Conservation (phyloP, 2,888 invertebrate species). For the Philhelius pedissequus region DNA sequence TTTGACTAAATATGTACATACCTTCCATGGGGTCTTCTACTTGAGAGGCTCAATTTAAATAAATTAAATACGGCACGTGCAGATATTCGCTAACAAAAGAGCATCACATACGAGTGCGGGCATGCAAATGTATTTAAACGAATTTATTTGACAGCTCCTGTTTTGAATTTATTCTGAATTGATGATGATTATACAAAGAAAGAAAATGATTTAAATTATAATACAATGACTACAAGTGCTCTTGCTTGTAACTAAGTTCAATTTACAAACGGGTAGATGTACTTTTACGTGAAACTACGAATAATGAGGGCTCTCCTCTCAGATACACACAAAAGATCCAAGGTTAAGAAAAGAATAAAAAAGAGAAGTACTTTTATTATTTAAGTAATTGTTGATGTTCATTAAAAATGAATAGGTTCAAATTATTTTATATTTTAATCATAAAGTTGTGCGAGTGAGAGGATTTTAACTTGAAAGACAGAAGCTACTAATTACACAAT, state of each 20-base stretch:
- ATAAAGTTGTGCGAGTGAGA: too few relatives aligned
- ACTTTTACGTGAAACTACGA: background rate
- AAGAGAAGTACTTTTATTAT: too few relatives aligned
- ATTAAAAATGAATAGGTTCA: too few relatives aligned
- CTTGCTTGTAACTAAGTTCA: background rate
- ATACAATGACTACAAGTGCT: background rate
- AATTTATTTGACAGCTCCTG: background rate
- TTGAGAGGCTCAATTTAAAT: constrained; percentile 20
- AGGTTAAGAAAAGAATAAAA: background rate
- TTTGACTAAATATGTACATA: background rate
- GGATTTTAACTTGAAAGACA: too few relatives aligned
- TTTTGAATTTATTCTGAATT: too few relatives aligned
- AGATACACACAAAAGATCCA: background rate
- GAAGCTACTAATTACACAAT: too few relatives aligned
- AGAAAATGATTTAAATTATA: background rate
- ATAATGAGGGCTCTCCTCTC: too few relatives aligned
- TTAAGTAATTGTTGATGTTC: too few relatives aligned
- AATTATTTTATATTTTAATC: too few relatives aligned
- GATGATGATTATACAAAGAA: background rate
- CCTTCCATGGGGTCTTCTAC: background rate
- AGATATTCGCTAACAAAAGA: background rate
- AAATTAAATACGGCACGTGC: constrained; percentile 42
- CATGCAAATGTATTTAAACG: constrained; percentile 9
- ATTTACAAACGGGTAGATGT: too few relatives aligned
- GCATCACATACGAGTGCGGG: background rate